Evolutionary conservation across 2,113 vertebrate species (phyloP).

Genomic region (Callorhinus ursinus): DNA sequence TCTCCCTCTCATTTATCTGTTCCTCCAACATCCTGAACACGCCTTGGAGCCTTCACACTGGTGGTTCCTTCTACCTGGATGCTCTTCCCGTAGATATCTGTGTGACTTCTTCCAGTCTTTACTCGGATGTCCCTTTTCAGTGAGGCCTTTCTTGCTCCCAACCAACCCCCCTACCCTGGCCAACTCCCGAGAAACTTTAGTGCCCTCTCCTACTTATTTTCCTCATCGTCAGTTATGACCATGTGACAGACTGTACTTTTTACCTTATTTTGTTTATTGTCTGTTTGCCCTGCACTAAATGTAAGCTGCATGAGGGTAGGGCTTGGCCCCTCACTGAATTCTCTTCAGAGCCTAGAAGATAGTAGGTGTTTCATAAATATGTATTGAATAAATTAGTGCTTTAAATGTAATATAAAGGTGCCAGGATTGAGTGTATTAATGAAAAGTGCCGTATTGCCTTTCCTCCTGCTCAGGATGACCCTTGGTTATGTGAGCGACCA

Average conservation of each 20-base stretch:
- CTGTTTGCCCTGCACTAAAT: background rate
- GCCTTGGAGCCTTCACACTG: background rate
- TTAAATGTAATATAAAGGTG: background rate
- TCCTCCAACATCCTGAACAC: background rate
- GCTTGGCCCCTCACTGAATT: background rate
- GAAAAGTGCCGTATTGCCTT: background rate
- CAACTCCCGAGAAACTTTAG: background rate
- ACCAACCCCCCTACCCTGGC: fast-evolving
- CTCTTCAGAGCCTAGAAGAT: background rate
- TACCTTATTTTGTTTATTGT: background rate
- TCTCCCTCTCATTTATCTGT: background rate
- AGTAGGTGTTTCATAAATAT: background rate
- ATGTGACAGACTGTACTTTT: background rate
- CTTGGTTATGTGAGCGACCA: slow-evolving; percentile 97
- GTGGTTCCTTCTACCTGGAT: background rate
- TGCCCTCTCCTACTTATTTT: background rate
- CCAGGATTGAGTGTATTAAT: background rate
- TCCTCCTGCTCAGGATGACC: slow-evolving; percentile 89
- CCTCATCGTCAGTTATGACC: background rate
- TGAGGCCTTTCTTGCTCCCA: background rate
- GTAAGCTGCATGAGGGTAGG: background rate
- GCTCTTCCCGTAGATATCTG: background rate
- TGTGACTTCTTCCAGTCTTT: background rate
- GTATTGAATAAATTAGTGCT: background rate
- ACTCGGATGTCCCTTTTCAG: background rate